Evolutionary conservation across 2,888 invertebrate species (phyloP).

Genomic region (Philereme transversata): DNA sequence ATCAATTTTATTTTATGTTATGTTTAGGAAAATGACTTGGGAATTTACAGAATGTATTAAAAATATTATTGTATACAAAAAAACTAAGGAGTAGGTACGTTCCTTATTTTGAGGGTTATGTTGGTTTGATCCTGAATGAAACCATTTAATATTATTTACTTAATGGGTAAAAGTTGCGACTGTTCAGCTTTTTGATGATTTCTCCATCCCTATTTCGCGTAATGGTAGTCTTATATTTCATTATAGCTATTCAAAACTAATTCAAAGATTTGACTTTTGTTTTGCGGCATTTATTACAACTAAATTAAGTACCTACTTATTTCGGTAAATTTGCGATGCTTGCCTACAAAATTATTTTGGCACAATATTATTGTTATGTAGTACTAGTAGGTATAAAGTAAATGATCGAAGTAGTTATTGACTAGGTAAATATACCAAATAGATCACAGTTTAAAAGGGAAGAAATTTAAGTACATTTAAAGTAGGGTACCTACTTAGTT

Average conservation of each 20-base stretch:
- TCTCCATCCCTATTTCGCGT: neutral
- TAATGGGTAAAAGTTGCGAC: too few species aligned
- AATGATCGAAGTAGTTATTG: slow-evolving; percentile 21
- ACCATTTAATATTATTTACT: too few species aligned
- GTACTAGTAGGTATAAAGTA: neutral
- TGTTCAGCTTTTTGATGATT: neutral
- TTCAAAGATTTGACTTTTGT: neutral
- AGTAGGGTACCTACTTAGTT: neutral
- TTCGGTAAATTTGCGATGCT: neutral
- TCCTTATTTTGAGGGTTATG: too few species aligned
- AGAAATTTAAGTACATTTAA: neutral
- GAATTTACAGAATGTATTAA: too few species aligned
- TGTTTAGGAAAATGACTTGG: too few species aligned
- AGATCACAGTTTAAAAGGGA: slow-evolving; percentile 28
- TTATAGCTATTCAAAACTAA: too few species aligned
- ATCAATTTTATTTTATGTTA: too few species aligned
- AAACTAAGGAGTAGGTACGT: too few species aligned
- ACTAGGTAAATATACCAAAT: slow-evolving; percentile 32
- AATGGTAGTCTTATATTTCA: too few species aligned
- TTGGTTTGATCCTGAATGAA: too few species aligned
- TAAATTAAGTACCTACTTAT: neutral
- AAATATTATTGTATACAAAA: too few species aligned
- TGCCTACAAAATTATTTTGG: slow-evolving; percentile 27
- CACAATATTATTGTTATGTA: slow-evolving; percentile 24
- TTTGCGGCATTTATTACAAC: slow-evolving; percentile 6